Evolutionary conservation across 1,140 invertebrate genomes (phyloP).

Genomic region (Drosophila insularis): DNA sequence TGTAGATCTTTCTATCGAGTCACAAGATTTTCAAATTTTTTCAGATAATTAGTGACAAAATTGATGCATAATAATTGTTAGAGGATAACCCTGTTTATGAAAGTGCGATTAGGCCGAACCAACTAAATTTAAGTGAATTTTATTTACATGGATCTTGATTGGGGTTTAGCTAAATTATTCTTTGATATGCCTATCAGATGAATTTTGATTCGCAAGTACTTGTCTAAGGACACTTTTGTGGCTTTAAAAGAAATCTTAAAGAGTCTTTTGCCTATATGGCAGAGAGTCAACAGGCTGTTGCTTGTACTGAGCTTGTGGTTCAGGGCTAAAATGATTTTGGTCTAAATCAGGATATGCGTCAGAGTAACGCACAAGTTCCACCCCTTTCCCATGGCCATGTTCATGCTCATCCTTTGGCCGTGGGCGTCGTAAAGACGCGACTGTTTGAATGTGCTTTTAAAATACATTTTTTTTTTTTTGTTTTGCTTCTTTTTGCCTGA

Average conservation of each 20-base stretch:
- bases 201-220: too few species aligned
- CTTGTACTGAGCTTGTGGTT: constrained; percentile 24
- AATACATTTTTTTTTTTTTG: constrained; percentile 39
- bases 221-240: too few species aligned
- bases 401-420: constrained; percentile 1
- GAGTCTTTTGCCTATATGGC: not conserved
- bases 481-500: constrained; percentile 19
- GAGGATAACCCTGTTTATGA: too few species aligned
- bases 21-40: too few species aligned
- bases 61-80: too few species aligned
- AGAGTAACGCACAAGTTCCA: constrained; percentile 30
- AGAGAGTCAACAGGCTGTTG: constrained; percentile 41
- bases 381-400: not conserved
- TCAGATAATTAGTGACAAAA: too few species aligned
- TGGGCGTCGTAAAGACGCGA: constrained; percentile 36
- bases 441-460: constrained; percentile 51
- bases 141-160: too few species aligned
- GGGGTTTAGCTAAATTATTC: too few species aligned
- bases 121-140: too few species aligned
- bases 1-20: too few species aligned
- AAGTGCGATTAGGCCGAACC: too few species aligned
- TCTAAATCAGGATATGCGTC: constrained; percentile 29
- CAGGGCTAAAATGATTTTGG: constrained; percentile 7
- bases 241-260: not conserved
- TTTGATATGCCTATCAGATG: too few species aligned